Evolutionary conservation across 2,797 vertebrate genomes (phyloP), one percentile per base, ranked within the genome.

Genomic region (Limnodromus scolopaceus): DNA sequence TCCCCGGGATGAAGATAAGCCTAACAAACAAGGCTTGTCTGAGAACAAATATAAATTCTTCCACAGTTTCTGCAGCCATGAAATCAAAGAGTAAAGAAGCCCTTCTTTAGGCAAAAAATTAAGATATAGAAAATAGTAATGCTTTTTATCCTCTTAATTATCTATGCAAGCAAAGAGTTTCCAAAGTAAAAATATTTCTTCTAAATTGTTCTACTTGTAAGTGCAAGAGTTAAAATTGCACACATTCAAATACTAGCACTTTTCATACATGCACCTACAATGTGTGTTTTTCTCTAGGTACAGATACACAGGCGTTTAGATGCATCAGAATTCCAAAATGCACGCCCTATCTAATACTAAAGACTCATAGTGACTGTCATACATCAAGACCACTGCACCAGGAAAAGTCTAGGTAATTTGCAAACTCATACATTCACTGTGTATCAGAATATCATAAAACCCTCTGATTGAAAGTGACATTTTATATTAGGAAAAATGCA

Each of bases 41-140:
- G 17, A 95, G 38, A 61, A 69, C 13, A 88, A 75, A 54, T 7
- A 1, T 23, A 80, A 86, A 45, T 27, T 69, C 30, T 69, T 76
- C 22, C 27, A 45, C 13, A 12, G 23, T 38, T 63, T 74, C 58
- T 38, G 7, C 10, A 49, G 41, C 20, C 14, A 60, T 28, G 13
- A 75, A 93, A 90, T 48, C n/a, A 65, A 72, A 74, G 22, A 39
- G 13, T 51, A 68, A 69, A 81, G 9, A 55, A 57, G 16, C 1
- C 6, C 11, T 46, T 65, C 8, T 55, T 84, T 6, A 46, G n/a
- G 22, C 1, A 5, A 53, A 10, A 54, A 30, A 32, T 30, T 1
- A 28, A 27, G 3, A 25, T 0, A 17, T 0, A 54, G 1, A 36
- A 88, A 58, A 28, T 2, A 38, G 9, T 57, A 51, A 58, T n/a